These are phyloP conservation scores for Caenorhabditis macrosperma DNA, from an alignment of 2,888 invertebrate species.

Conservation along the genomic window DNA sequence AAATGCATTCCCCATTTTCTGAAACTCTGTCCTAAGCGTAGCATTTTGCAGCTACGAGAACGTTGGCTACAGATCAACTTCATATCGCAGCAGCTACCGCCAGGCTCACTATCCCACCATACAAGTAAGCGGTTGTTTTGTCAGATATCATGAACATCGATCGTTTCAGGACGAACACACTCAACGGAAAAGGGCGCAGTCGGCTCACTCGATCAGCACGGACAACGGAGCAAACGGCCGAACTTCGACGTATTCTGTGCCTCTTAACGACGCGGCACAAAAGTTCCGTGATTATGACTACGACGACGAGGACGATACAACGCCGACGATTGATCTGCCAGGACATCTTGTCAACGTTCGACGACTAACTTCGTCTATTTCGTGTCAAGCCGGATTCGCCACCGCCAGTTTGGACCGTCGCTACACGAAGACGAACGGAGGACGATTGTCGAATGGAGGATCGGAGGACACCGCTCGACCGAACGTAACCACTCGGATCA, in stretches of 20 bases:
- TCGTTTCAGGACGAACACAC: slow-evolving; percentile 58
- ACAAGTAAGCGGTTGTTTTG: slow-evolving; percentile 41
- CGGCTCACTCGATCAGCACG: slow-evolving; percentile 57
- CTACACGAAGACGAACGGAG: slow-evolving; percentile 44
- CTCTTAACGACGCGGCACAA: slow-evolving; percentile 50
- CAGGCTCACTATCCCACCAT: slow-evolving; percentile 78
- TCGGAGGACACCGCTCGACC: slow-evolving; percentile 47
- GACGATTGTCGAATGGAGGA: slow-evolving; percentile 24
- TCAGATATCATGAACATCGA: background rate
- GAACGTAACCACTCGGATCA: slow-evolving; percentile 61
- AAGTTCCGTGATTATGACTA: slow-evolving; percentile 48
- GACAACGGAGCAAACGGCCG: slow-evolving; percentile 42
- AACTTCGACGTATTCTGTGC: slow-evolving; percentile 56
- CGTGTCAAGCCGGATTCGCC: slow-evolving; percentile 64
- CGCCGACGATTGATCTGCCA: slow-evolving; percentile 53
- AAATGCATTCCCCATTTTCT: too few species aligned
- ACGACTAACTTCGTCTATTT: slow-evolving; percentile 53
- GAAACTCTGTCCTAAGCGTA: too few species aligned
- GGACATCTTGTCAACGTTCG: slow-evolving; percentile 37
- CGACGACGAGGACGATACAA: slow-evolving; percentile 45
- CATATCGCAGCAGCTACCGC: slow-evolving; percentile 77
- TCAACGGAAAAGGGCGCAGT: slow-evolving; percentile 62
- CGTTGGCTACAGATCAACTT: slow-evolving; percentile 77
- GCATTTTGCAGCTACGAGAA: slow-evolving; percentile 71
- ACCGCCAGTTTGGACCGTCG: slow-evolving; percentile 67